phyloP scores from a whole-genome alignment of 2,113 vertebrate species.

The Cinclus mexicanus region DNA sequence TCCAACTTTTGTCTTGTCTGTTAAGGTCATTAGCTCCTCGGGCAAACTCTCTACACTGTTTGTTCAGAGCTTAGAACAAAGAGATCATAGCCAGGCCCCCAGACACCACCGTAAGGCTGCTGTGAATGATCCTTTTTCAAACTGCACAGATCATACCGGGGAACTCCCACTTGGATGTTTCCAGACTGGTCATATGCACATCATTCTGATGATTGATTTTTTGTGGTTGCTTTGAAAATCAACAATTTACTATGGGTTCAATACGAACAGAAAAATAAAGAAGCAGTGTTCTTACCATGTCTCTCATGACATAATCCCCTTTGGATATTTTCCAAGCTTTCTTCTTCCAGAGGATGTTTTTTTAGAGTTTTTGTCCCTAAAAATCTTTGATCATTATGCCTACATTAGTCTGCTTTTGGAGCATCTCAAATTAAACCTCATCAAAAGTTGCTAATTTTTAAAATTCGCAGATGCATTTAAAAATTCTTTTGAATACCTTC shows the following conservation, averaged over 20 bases:
- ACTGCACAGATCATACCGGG: neutral
- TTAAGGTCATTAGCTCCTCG: slow-evolving; percentile 26
- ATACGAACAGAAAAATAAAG: neutral
- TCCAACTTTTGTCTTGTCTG: slow-evolving; percentile 48
- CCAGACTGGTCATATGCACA: slow-evolving; percentile 38
- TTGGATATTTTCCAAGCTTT: slow-evolving; percentile 44
- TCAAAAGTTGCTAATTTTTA: neutral
- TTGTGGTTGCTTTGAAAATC: slow-evolving; percentile 51
- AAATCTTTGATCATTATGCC: slow-evolving; percentile 17
- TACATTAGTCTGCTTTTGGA: neutral
- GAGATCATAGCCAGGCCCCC: slow-evolving; percentile 34
- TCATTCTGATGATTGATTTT: slow-evolving; percentile 5
- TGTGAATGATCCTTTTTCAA: slow-evolving; percentile 41
- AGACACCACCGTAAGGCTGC: neutral
- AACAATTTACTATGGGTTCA: slow-evolving; percentile 17
- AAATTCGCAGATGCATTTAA: neutral
- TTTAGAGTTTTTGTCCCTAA: slow-evolving; percentile 18
- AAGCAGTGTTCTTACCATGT: slow-evolving; percentile 29
- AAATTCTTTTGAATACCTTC: neutral
- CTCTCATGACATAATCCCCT: slow-evolving; percentile 24
- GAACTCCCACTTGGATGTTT: slow-evolving; percentile 39
- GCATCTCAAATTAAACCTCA: neutral
- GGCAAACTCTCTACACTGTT: slow-evolving; percentile 20
- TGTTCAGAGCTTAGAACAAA: slow-evolving; percentile 49
- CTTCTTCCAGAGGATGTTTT: neutral